Evolutionary conservation across 1,140 invertebrate species (phyloP).

Genomic region (Luehdorfia chinensis): DNA sequence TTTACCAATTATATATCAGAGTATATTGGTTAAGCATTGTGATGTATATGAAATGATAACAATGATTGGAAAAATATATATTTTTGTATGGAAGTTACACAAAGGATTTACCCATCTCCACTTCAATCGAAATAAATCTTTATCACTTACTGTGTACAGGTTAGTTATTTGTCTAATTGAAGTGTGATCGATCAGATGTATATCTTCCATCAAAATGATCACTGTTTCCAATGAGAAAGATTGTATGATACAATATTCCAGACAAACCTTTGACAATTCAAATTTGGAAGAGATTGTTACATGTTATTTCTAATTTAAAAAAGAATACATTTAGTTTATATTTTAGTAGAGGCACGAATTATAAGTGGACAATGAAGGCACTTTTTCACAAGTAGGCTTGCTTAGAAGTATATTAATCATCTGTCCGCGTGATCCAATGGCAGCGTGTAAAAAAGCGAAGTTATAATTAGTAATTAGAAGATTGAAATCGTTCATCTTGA

Average conservation of each 20-base stretch:
- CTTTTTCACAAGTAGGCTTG: slow-evolving; percentile 15
- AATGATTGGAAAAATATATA: too few relatives aligned
- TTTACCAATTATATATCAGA: too few relatives aligned
- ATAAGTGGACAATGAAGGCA: slow-evolving; percentile 42
- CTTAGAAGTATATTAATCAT: slow-evolving; percentile 23
- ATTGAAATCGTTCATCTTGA: background rate
- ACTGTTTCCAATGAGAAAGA: too few relatives aligned
- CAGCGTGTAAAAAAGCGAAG: slow-evolving; percentile 35
- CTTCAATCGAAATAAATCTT: too few relatives aligned
- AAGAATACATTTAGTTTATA: slow-evolving; percentile 10
- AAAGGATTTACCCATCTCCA: too few relatives aligned
- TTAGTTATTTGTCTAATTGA: too few relatives aligned
- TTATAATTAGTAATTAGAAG: slow-evolving; percentile 10
- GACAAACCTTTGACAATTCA: slow-evolving; percentile 11
- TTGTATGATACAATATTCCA: slow-evolving; percentile 1
- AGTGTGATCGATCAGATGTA: too few relatives aligned
- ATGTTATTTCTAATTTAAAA: slow-evolving; percentile 7
- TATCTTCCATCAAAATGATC: too few relatives aligned
- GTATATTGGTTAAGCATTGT: too few relatives aligned
- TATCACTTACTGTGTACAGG: too few relatives aligned
- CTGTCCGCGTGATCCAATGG: slow-evolving; percentile 23
- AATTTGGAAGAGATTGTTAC: slow-evolving; percentile 5
- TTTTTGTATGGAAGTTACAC: too few relatives aligned
- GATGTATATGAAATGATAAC: too few relatives aligned
- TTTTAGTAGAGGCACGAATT: slow-evolving; percentile 35